phyloP scores from a whole-genome alignment of 1,140 invertebrate genomes.

The Camponotus floridanus region DNA sequence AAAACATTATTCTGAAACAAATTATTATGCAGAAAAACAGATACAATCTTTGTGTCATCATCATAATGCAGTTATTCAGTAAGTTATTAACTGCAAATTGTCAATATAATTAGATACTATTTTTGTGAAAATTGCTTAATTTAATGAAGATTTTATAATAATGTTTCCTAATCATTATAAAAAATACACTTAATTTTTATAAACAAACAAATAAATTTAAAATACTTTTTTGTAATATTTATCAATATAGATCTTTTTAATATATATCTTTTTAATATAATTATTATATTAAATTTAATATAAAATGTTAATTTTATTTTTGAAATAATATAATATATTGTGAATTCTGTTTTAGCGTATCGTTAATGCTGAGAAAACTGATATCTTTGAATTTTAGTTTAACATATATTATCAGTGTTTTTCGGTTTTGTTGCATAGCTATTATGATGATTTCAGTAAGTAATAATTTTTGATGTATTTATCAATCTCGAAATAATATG shows the following conservation, averaged over 20 bases:
- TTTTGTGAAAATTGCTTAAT: not conserved
- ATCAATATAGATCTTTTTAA: not conserved
- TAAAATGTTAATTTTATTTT: not conserved
- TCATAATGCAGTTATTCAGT: constrained; percentile 22
- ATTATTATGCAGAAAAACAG: not conserved
- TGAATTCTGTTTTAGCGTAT: constrained; percentile 57
- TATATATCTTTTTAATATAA: not conserved
- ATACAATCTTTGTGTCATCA: constrained; percentile 21
- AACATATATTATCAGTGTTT: constrained; percentile 69
- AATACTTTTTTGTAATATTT: not conserved
- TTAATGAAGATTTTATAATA: not conserved
- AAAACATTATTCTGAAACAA: no score
- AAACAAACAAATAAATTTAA: not conserved
- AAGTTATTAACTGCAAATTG: not conserved
- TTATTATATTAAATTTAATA: not conserved
- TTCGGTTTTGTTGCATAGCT: constrained; percentile 71
- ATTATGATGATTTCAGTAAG: constrained; percentile 54
- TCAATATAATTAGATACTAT: not conserved
- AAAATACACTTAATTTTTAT: not conserved
- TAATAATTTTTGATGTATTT: constrained; percentile 44
- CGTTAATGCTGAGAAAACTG: constrained; percentile 55
- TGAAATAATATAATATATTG: not conserved
- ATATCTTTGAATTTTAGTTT: constrained; percentile 65
- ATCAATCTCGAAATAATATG: not conserved
- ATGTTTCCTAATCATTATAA: no score